Base-by-base conservation (phyloP, 2,888 invertebrate genomes). In the Dryobotodes eremita region DNA sequence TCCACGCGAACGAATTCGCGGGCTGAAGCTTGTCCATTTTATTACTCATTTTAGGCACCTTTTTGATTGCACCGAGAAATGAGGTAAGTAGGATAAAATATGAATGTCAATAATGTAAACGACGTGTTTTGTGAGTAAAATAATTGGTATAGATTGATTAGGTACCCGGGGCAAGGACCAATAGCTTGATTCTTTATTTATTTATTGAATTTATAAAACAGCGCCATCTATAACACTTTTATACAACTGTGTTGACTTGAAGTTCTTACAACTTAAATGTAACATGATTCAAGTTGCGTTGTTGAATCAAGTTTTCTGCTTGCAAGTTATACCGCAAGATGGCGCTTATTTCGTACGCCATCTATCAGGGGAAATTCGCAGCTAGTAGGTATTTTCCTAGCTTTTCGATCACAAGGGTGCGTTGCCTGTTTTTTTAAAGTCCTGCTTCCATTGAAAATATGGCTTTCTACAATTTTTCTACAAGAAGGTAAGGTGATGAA, bases 151-250 rank as follows among this genome's bases (percentile, higher is more conserved):
- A n/a, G 2, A 73, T 73, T 55, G 8, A 8, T 23, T n/a, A 13
- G 0, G 10, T 26, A 36, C 1, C 15, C 3, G 10, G 23, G 20
- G 8, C 7, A 36, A 26, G 36, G 10, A 48, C 3, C 1, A 55
- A 11, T 31, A 3, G 3, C 2, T 61, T 71, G 13, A 13, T 23
- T n/a, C 10, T 8, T 53, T 5, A n/a, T 42, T 26, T 53, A 5
- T 48, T 36, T 7, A 10, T 53, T 17, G 0, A 46, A 11, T n/a
- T 7, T 55, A 10, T 61, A 36, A 7, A 42, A 10, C 36, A 77
- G 61, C 69, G 76, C 80, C 80, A 86, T 85, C 83, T 84, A 36
- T 36, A 13, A 15, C 0, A 17, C 0, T 13, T 59, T 31, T 0
- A n/a, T 53, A 20, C 7, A 77, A 77, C 72, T 57, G 4, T 7